Evolutionary conservation across 2,113 vertebrate species (phyloP).

Genomic region (Apus apus): DNA sequence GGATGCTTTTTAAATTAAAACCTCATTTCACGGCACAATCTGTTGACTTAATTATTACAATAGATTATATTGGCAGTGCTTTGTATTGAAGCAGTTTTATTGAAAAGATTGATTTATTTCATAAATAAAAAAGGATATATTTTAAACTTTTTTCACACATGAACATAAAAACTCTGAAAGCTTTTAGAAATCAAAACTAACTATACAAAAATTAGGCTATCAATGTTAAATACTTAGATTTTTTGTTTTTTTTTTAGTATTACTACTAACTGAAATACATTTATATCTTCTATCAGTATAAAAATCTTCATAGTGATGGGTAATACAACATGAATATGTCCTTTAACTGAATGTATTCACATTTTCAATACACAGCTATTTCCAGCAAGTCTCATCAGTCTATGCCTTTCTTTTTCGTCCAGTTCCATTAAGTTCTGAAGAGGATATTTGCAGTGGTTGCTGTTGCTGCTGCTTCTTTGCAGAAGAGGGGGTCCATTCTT

Average conservation of each 20-base stretch:
- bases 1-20: neutral
- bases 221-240: slow-evolving; percentile 53
- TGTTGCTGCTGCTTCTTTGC: slow-evolving; percentile 33
- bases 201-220: slow-evolving; percentile 63
- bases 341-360: slow-evolving; percentile 15
- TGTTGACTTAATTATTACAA: neutral
- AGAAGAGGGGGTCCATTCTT: slow-evolving; percentile 38
- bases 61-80: neutral
- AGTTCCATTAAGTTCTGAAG: slow-evolving; percentile 54
- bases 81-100: slow-evolving; percentile 62
- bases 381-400: neutral
- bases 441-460: neutral
- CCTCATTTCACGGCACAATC: neutral
- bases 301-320: slow-evolving; percentile 28
- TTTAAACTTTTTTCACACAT: slow-evolving; percentile 45
- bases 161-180: slow-evolving; percentile 55
- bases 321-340: slow-evolving; percentile 3
- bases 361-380: slow-evolving; percentile 1
- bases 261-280: slow-evolving; percentile 54
- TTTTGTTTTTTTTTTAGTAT: neutral
- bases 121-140: slow-evolving; percentile 73
- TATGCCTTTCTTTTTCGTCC: slow-evolving; percentile 63
- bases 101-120: slow-evolving; percentile 42
- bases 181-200: slow-evolving; percentile 60
- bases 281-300: slow-evolving; percentile 53